Conservation (phyloP, 2,888 invertebrate genomes). For the Aphodius granarius region DNA sequence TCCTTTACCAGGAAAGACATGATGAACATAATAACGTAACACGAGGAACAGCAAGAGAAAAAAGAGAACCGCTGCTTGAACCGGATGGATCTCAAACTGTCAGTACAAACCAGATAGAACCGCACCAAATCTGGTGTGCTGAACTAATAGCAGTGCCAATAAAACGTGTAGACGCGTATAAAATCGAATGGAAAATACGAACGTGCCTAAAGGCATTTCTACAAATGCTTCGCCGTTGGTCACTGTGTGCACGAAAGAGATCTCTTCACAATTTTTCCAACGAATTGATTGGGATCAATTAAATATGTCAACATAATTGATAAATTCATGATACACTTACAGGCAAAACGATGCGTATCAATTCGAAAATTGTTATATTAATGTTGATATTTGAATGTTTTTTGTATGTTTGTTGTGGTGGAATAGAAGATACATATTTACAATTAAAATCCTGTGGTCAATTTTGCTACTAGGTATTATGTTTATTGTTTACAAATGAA, state of each 20-base stretch:
- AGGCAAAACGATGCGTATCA: no score
- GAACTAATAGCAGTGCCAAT: not conserved
- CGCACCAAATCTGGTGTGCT: conserved; percentile 9
- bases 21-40: not conserved
- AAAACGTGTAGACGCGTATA: not conserved
- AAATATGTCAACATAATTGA: not conserved
- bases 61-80: conserved; percentile 37
- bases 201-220: not conserved
- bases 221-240: not conserved
- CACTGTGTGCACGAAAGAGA: not conserved
- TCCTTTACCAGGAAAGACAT: not conserved
- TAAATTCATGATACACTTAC: no score
- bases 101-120: conserved; percentile 34
- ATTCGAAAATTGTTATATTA: no score
- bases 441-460: no score
- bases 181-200: not conserved
- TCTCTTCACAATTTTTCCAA: not conserved
- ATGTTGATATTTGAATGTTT: no score
- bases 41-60: not conserved
- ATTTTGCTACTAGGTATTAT: no score
- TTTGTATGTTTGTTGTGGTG: no score
- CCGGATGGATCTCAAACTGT: conserved; percentile 25
- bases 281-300: conserved; percentile 20
- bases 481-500: no score
- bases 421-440: no score